Conservation (phyloP, 2,113 vertebrate species). For the Chamaetylas fuelleborni region DNA sequence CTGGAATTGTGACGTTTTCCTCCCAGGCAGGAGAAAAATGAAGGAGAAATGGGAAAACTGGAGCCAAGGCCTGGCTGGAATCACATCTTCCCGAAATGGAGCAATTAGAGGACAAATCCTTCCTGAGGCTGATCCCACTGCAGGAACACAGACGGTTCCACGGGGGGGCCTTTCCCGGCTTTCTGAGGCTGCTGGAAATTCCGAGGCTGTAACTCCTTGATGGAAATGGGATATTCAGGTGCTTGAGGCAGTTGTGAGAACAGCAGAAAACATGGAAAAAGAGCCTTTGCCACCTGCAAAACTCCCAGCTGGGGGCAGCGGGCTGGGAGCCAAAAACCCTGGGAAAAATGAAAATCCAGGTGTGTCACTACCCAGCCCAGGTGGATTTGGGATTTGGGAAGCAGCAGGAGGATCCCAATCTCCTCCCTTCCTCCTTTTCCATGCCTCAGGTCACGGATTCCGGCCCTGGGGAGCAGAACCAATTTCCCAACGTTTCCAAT, state of each 20-base stretch:
- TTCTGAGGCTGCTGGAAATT: not conserved
- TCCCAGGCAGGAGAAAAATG: not conserved
- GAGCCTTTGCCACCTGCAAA: not conserved
- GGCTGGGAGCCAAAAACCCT: not conserved
- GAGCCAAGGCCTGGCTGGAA: not conserved
- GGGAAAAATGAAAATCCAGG: not conserved
- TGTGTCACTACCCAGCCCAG: not conserved
- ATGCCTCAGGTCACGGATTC: not conserved
- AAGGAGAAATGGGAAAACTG: rapidly evolving
- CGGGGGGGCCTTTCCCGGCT: not conserved
- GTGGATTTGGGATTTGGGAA: not conserved
- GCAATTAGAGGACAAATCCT: constrained; percentile 31
- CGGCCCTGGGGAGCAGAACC: not conserved
- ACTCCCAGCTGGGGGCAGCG: rapidly evolving
- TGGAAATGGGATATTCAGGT: constrained; percentile 20
- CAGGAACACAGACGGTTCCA: constrained; percentile 16
- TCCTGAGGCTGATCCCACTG: not conserved
- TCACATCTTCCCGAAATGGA: not conserved
- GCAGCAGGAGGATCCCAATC: rapidly evolving
- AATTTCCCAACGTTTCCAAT: not conserved
- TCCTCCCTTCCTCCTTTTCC: not conserved
- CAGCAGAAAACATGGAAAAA: rapidly evolving
- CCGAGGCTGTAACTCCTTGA: not conserved
- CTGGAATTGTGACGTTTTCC: not conserved
- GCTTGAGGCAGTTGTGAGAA: rapidly evolving